Percentiles rank a stretch among this genome's conserved stretches.
Conservation (phyloP, 2,113 vertebrate species). For the Nestor notabilis region DNA sequence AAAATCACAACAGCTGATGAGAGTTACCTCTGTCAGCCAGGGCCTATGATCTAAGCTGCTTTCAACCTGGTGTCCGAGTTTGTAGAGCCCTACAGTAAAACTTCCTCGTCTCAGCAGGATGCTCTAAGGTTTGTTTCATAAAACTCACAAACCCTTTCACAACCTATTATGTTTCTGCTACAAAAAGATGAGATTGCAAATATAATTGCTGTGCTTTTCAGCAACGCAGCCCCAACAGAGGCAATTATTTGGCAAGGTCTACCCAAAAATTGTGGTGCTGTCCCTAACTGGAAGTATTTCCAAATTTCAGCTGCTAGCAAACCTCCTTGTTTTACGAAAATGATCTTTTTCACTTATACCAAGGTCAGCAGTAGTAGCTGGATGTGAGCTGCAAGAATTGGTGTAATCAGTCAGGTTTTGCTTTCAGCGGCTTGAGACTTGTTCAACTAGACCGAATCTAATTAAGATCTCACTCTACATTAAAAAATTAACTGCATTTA, state of each 20-base stretch:
- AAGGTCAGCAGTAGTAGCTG: background rate
- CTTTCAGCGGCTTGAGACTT: accelerated
- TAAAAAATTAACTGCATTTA: background rate
- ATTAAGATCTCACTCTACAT: background rate
- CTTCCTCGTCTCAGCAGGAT: background rate
- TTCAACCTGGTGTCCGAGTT: background rate
- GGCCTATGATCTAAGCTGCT: background rate
- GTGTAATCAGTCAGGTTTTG: background rate
- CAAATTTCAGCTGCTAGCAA: background rate
- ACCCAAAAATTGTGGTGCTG: accelerated
- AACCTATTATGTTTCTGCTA: background rate
- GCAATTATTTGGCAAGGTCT: background rate
- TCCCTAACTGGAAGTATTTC: background rate
- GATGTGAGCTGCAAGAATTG: background rate
- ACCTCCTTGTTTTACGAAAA: background rate
- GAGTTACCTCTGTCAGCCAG: background rate
- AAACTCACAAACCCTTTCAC: background rate
- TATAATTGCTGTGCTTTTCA: background rate
- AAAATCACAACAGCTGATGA: background rate
- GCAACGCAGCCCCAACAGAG: background rate
- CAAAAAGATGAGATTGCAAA: background rate
- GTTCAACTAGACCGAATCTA: background rate
- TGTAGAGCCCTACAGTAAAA: background rate
- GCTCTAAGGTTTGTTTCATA: background rate
- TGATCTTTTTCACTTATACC: background rate